Percentiles rank a stretch among this genome's conserved stretches.
phyloP scores from a whole-genome alignment of 2,113 vertebrate species.

The Melanerpes formicivorus region DNA sequence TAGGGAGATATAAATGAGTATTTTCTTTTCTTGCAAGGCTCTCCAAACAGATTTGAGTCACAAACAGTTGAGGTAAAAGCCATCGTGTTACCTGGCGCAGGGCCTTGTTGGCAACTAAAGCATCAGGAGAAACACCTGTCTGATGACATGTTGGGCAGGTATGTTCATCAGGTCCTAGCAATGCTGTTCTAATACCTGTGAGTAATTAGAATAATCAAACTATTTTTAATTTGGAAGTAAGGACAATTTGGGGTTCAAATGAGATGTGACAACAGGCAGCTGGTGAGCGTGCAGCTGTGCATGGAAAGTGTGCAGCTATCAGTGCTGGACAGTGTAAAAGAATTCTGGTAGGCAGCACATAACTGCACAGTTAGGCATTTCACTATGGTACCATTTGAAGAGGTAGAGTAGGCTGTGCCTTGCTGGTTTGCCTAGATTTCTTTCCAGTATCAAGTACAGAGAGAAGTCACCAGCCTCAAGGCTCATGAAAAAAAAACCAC shows the following conservation, averaged over 20 bases:
- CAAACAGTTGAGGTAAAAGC: not conserved
- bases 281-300: no score
- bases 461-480: not conserved
- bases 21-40: not conserved
- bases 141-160: conserved; percentile 92
- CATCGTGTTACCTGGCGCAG: conserved; percentile 87
- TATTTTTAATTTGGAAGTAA: no score
- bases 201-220: no score
- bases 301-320: not conserved
- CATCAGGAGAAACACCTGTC: conserved; percentile 92
- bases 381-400: not conserved
- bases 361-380: no score
- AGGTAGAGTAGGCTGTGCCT: not conserved
- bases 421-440: no score
- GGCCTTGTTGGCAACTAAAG: conserved; percentile 95
- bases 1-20: not conserved
- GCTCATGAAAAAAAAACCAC: not conserved
- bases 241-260: no score
- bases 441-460: not conserved
- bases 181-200: conserved; percentile 90
- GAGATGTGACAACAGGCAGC: no score
- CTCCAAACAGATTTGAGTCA: not conserved
- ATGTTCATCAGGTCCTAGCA: conserved; percentile 97
- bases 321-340: not conserved
- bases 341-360: not conserved